These are phyloP conservation scores for Blomia tropicalis DNA, from an alignment of 2,888 invertebrate species.

Conservation along the genomic window DNA sequence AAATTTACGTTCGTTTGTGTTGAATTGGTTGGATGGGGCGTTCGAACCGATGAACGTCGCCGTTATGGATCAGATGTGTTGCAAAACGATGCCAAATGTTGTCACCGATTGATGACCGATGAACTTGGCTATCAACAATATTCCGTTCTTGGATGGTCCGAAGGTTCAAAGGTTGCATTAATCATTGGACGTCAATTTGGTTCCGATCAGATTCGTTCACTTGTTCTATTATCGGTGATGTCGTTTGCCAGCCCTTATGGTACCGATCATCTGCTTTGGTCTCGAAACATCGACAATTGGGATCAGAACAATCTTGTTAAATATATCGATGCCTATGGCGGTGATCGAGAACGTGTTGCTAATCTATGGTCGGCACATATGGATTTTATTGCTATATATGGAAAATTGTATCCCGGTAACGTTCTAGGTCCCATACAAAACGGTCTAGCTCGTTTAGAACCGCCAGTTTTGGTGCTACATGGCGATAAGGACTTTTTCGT, in stretches of 20 bases:
- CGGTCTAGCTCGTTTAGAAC: too few species aligned
- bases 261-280: background rate
- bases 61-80: background rate
- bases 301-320: background rate
- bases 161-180: slow-evolving; percentile 36
- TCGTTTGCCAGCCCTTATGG: background rate
- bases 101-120: slow-evolving; percentile 9
- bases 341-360: background rate
- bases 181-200: slow-evolving; percentile 35
- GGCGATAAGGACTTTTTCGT: background rate
- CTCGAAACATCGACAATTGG: background rate
- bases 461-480: background rate
- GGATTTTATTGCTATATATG: too few species aligned
- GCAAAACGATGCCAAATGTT: slow-evolving; percentile 15
- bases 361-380: background rate
- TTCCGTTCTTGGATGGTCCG: slow-evolving; percentile 37
- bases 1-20: slow-evolving; percentile 15
- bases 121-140: slow-evolving; percentile 24
- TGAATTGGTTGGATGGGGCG: slow-evolving; percentile 18
- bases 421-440: too few species aligned
- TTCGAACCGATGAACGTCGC: background rate
- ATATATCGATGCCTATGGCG: background rate
- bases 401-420: too few species aligned
- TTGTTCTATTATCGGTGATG: background rate
- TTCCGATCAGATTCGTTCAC: too few species aligned